These are phyloP conservation scores for Sphinx pinastri DNA, from an alignment of 2,888 invertebrate species.

Conservation along the genomic window DNA sequence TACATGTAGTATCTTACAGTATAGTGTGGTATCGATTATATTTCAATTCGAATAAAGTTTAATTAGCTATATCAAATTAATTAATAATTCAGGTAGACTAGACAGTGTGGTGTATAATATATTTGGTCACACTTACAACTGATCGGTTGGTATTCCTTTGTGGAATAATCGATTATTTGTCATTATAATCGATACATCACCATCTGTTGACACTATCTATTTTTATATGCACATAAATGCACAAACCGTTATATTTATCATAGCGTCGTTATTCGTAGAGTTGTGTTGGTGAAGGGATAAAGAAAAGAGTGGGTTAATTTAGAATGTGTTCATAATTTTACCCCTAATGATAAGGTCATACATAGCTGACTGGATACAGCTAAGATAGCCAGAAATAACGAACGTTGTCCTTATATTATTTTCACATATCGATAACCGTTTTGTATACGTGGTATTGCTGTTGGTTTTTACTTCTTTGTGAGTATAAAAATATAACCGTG, in stretches of 20 bases:
- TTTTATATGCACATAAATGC: constrained; percentile 15
- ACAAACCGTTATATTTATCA: not conserved
- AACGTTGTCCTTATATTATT: too few relatives aligned
- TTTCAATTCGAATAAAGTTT: not conserved
- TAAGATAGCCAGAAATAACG: too few relatives aligned
- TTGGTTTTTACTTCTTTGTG: too few relatives aligned
- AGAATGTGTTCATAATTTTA: not conserved
- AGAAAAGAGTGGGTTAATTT: not conserved
- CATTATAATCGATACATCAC: not conserved
- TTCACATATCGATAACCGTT: too few relatives aligned
- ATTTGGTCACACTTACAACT: too few relatives aligned
- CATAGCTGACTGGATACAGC: too few relatives aligned
- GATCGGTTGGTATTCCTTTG: too few relatives aligned
- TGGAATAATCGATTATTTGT: not conserved
- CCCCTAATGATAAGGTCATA: too few relatives aligned
- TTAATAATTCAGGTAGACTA: not conserved
- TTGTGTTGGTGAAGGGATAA: not conserved
- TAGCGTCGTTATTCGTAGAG: constrained; percentile 17
- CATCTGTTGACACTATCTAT: not conserved
- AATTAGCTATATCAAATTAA: not conserved
- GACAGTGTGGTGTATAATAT: too few relatives aligned
- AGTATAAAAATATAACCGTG: too few relatives aligned
- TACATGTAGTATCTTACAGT: not conserved
- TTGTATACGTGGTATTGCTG: too few relatives aligned
- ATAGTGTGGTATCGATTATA: not conserved